Evolutionary conservation across 2,888 invertebrate genomes (phyloP).

Genomic region (Drosophila histrio): DNA sequence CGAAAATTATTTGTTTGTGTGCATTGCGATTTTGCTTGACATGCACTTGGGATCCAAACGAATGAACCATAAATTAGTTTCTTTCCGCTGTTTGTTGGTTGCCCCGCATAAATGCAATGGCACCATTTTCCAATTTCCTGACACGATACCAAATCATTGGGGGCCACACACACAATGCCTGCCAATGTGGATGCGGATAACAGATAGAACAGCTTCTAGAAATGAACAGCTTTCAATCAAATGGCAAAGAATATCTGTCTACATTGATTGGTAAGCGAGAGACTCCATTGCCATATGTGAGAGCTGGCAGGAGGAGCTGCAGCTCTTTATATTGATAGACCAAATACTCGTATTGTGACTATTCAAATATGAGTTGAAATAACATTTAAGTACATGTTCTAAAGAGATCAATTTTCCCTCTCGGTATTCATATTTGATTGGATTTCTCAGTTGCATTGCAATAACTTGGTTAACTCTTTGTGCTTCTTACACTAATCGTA

Average conservation of each 20-base stretch:
- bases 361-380: background rate
- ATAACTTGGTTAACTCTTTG: no score
- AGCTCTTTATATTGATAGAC: conserved; percentile 1
- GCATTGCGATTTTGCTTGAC: background rate
- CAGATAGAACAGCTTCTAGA: conserved; percentile 28
- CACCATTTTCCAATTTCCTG: conserved; percentile 44
- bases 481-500: no score
- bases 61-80: conserved; percentile 47
- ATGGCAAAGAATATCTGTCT: conserved; percentile 19
- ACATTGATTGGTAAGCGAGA: background rate
- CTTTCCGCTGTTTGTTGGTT: conserved; percentile 12
- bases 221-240: conserved; percentile 31
- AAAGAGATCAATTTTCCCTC: background rate
- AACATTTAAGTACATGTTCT: background rate
- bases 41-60: conserved; percentile 3
- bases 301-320: background rate
- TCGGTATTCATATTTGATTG: no score
- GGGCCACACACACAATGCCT: conserved; percentile 16
- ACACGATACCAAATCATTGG: conserved; percentile 8
- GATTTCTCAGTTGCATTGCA: background rate
- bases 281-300: conserved; percentile 9
- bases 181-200: conserved; percentile 7
- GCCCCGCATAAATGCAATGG: conserved; percentile 29
- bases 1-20: conserved; percentile 4
- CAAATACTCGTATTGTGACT: background rate